Evolutionary conservation across 1,140 invertebrate genomes (phyloP).

Genomic region (Pseudomyrmex pallidus): DNA sequence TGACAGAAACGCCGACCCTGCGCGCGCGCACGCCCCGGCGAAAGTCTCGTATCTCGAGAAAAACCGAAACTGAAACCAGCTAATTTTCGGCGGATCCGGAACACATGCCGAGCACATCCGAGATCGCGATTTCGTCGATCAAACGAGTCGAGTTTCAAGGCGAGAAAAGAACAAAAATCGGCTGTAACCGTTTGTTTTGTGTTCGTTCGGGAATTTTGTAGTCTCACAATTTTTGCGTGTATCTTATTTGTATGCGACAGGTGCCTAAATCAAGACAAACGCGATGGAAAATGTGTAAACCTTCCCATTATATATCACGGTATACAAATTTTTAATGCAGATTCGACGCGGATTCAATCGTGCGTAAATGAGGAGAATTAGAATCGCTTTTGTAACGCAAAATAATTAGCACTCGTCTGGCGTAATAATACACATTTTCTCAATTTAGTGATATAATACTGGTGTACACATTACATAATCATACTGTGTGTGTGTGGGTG

Average conservation of each 20-base stretch:
- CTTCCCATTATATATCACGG: not conserved
- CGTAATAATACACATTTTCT: slow-evolving; percentile 32
- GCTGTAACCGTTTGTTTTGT: not conserved
- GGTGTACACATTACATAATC: slow-evolving; percentile 25
- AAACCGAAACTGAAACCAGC: slow-evolving; percentile 30
- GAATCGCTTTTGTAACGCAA: slow-evolving; percentile 9
- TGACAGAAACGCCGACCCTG: slow-evolving; percentile 81
- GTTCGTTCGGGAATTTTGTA: too few relatives aligned
- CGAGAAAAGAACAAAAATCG: not conserved
- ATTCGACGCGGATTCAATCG: not conserved
- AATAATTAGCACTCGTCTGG: slow-evolving; percentile 33
- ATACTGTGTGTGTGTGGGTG: not conserved
- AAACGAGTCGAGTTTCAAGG: not conserved
- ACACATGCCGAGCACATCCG: not conserved
- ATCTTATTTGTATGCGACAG: too few relatives aligned
- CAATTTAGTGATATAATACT: slow-evolving; percentile 37
- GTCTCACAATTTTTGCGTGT: too few relatives aligned
- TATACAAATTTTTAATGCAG: not conserved
- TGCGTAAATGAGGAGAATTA: not conserved
- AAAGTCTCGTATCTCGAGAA: slow-evolving; percentile 61
- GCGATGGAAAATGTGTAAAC: not conserved
- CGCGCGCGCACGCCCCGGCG: slow-evolving; percentile 60
- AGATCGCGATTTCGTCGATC: not conserved
- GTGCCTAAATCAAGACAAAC: not conserved
- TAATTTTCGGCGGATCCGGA: slow-evolving; percentile 37